Percentiles rank a stretch among this genome's conserved stretches.
Conservation (phyloP, 2,113 vertebrate species). For the Peucedramus taeniatus region DNA sequence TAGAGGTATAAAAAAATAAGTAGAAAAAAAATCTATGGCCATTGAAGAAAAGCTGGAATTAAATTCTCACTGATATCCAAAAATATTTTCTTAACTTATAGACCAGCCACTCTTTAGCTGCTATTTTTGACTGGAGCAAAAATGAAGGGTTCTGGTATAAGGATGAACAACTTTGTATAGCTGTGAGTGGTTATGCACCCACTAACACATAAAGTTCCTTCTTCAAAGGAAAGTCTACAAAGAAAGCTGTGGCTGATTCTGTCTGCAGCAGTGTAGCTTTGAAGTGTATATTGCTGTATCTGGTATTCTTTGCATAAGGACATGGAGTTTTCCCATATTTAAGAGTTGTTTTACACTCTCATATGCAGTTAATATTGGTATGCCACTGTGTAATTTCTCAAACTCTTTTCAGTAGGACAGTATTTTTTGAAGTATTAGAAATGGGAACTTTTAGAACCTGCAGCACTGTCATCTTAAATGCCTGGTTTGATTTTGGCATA, state of each 20-base stretch:
- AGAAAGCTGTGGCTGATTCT: not conserved
- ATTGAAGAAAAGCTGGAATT: not conserved
- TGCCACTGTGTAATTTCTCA: not conserved
- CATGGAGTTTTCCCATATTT: not conserved
- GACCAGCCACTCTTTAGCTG: not conserved
- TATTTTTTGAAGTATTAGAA: not conserved
- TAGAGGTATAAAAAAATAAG: not conserved
- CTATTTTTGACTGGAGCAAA: not conserved
- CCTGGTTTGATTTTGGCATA: not conserved
- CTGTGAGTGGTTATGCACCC: not conserved
- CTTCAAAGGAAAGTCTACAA: not conserved
- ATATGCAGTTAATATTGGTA: not conserved
- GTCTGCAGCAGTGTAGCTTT: not conserved
- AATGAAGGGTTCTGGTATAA: not conserved
- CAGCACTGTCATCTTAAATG: not conserved
- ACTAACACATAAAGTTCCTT: not conserved
- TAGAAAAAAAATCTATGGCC: not conserved
- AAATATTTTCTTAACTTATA: not conserved
- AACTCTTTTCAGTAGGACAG: not conserved
- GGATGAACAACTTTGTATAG: not conserved
- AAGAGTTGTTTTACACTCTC: not conserved
- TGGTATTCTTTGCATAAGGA: not conserved
- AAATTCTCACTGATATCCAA: not conserved
- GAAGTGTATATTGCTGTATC: not conserved
- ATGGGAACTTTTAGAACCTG: not conserved